Percentiles rank a stretch among this genome's conserved stretches.
phyloP scores from a whole-genome alignment of 2,113 vertebrate genomes.

The Lasiurus borealis region DNA sequence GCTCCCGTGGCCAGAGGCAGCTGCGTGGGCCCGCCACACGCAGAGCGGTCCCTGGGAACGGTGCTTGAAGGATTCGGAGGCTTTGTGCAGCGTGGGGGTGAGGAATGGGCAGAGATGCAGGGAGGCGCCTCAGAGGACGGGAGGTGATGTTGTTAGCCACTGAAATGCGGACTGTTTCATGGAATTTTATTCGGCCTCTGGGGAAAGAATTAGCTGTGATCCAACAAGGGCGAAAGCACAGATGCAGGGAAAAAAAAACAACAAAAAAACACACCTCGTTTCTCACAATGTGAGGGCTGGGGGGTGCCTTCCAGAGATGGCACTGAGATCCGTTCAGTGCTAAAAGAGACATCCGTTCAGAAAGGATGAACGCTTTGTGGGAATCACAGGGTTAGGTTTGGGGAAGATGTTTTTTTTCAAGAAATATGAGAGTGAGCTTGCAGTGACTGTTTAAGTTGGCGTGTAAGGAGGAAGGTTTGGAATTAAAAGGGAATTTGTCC shows the following conservation, averaged over 20 bases:
- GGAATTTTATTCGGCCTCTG: conserved; percentile 71
- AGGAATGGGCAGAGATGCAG: neutral
- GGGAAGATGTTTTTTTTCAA: conserved; percentile 28
- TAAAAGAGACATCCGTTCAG: conserved; percentile 59
- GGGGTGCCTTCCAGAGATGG: conserved; percentile 46
- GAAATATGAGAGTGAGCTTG: neutral
- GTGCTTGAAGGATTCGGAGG: neutral
- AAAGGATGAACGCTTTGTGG: neutral
- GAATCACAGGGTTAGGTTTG: neutral
- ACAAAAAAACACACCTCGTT: neutral
- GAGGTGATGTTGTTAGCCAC: conserved; percentile 5
- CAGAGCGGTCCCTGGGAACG: neutral
- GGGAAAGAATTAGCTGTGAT: conserved; percentile 67
- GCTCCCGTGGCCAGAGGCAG: neutral
- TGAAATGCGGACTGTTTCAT: neutral
- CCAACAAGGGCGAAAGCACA: conserved; percentile 78
- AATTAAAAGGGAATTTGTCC: conserved; percentile 35
- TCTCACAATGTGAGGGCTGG: conserved; percentile 76
- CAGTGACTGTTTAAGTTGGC: neutral
- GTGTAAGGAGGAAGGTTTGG: conserved; percentile 37
- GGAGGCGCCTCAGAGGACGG: neutral
- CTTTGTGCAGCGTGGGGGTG: neutral
- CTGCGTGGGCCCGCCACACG: neutral
- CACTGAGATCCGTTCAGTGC: conserved; percentile 71
- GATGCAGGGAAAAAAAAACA: neutral